These are phyloP conservation scores for Eclectus roratus DNA, from an alignment of 2,113 vertebrate genomes.

Conservation along the genomic window DNA sequence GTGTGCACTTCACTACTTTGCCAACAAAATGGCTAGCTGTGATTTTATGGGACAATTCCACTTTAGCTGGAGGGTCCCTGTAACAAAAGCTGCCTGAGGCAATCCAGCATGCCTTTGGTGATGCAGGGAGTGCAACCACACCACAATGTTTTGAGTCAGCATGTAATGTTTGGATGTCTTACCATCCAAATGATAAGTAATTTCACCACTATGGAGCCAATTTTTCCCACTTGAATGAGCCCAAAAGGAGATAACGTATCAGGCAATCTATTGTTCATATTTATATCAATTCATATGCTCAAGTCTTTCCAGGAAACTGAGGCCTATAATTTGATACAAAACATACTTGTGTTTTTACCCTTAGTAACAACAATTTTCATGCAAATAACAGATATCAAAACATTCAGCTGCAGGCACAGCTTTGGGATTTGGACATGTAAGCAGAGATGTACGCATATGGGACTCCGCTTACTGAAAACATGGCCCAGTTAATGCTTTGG, in stretches of 20 bases:
- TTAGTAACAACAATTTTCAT: background rate
- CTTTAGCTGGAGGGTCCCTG: background rate
- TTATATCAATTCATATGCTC: background rate
- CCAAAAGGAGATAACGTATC: background rate
- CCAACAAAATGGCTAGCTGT: background rate
- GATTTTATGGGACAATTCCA: background rate
- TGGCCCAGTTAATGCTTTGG: background rate
- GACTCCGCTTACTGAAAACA: background rate
- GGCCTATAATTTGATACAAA: background rate
- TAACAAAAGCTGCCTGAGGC: background rate
- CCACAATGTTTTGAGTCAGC: background rate
- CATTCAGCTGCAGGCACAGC: background rate
- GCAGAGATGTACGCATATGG: background rate
- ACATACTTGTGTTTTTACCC: background rate
- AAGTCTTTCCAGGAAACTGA: background rate
- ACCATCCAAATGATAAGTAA: background rate
- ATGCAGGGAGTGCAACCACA: background rate
- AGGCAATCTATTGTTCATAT: background rate
- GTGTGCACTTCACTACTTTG: rapidly evolving
- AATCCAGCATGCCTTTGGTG: background rate
- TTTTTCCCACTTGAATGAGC: background rate
- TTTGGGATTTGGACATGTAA: background rate
- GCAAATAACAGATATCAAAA: background rate
- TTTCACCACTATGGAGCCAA: background rate
- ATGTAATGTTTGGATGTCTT: background rate